Percentiles rank a stretch among this genome's conserved stretches.
These are phyloP conservation scores for Neolamprologus cancellatus DNA, from an alignment of 2,113 vertebrate species.

Conservation along the genomic window DNA sequence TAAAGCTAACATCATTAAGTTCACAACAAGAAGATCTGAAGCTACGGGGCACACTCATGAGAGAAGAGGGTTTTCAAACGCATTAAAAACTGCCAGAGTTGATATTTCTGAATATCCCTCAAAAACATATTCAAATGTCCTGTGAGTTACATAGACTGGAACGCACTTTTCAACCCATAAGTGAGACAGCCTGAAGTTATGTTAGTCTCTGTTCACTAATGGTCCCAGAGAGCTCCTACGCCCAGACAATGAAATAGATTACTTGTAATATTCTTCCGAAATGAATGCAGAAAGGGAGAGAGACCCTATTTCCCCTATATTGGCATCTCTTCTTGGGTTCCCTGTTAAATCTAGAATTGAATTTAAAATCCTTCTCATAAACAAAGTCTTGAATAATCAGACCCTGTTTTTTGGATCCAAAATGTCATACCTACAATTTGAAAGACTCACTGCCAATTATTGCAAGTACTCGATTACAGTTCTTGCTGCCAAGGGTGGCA, in stretches of 20 bases:
- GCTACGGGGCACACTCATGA: neutral
- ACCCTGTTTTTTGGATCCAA: neutral
- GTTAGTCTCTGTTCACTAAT: neutral
- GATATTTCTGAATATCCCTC: neutral
- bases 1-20: slow-evolving; percentile 24
- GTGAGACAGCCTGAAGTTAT: neutral
- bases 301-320: neutral
- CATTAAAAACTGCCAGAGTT: neutral
- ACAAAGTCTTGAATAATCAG: neutral
- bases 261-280: neutral
- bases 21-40: neutral
- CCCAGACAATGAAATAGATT: neutral
- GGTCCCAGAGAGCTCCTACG: neutral
- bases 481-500: neutral
- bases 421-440: neutral
- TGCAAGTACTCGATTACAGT: neutral
- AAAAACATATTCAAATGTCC: neutral
- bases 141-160: neutral
- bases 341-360: neutral
- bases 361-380: neutral
- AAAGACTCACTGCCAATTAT: neutral
- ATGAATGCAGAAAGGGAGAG: fast-evolving
- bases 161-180: neutral
- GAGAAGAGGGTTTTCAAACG: neutral
- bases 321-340: neutral